A percentile compares a stretch with the other conserved stretches of the same genome.
Evolutionary conservation across 2,888 invertebrate species (phyloP).

Genomic region (Agonopterix subpropinquella): DNA sequence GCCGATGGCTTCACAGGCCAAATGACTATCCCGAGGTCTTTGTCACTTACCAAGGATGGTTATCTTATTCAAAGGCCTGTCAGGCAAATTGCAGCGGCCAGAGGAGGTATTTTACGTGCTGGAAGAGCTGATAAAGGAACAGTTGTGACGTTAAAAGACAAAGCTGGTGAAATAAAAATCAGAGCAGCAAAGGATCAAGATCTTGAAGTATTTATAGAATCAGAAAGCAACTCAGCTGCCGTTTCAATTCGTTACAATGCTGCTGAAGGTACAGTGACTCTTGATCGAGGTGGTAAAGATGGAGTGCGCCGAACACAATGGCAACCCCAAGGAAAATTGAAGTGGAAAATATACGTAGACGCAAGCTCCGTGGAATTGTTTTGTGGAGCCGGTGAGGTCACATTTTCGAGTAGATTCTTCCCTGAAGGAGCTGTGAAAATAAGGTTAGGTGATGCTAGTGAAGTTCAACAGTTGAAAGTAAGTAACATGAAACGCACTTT

Average conservation of each 20-base stretch:
- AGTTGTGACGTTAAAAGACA: constrained; percentile 25
- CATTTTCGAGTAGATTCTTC: constrained; percentile 50
- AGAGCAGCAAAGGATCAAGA: constrained; percentile 17
- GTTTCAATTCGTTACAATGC: constrained; percentile 37
- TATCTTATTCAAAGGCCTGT: constrained; percentile 43
- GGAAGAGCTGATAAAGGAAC: constrained; percentile 17
- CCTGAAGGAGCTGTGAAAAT: constrained; percentile 25
- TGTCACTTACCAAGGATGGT: constrained; percentile 32
- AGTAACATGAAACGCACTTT: constrained; percentile 30
- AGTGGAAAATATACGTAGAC: constrained; percentile 39
- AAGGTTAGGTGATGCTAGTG: constrained; percentile 18
- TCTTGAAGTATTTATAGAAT: constrained; percentile 36
- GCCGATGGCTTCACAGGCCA: constrained; percentile 55
- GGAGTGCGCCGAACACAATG: constrained; percentile 43
- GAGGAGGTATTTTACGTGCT: constrained; percentile 20
- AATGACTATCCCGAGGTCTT: constrained; percentile 48
- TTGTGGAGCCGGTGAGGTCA: constrained; percentile 43
- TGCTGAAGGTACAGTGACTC: constrained; percentile 25
- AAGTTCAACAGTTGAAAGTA: constrained; percentile 20
- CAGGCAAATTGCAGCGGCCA: constrained; percentile 21
- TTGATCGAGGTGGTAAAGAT: constrained; percentile 50
- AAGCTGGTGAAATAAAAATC: constrained; percentile 41
- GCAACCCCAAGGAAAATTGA: constrained; percentile 27
- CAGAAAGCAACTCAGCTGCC: constrained; percentile 12
- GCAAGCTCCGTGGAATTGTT: constrained; percentile 52